Evolutionary conservation across 2,888 invertebrate genomes (phyloP).

Genomic region (Labia minor): DNA sequence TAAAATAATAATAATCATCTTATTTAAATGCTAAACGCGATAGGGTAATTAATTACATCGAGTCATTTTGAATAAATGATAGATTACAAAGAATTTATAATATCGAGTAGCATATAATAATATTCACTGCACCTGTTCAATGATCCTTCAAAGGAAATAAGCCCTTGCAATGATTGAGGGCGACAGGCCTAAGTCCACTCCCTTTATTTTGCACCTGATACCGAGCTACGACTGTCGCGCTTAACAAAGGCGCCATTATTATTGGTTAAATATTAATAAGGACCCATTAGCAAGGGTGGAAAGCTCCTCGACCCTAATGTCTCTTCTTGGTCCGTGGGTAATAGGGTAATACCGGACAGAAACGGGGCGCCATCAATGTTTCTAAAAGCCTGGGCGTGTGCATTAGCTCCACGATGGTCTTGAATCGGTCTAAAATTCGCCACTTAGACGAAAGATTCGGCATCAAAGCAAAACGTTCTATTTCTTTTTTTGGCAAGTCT

Average conservation of each 20-base stretch:
- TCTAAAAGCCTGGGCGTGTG: background rate
- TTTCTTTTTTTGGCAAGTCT: background rate
- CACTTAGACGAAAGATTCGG: background rate
- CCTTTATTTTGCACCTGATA: constrained; percentile 13
- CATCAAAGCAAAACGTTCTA: background rate
- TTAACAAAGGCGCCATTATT: constrained; percentile 8
- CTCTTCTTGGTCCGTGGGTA: background rate
- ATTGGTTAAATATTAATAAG: constrained; percentile 13
- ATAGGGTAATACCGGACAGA: background rate
- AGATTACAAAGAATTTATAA: background rate
- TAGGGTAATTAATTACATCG: too few relatives aligned
- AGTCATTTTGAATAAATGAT: background rate
- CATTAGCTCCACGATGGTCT: background rate
- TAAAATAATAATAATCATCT: too few relatives aligned
- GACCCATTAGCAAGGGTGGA: constrained; percentile 5
- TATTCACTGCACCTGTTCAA: too few relatives aligned
- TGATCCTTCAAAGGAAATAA: constrained; percentile 5
- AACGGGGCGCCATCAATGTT: background rate
- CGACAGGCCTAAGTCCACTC: constrained; percentile 13
- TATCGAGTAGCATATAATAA: too few relatives aligned
- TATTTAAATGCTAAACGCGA: too few relatives aligned
- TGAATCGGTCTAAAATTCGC: too few relatives aligned
- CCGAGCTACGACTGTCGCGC: constrained; percentile 4
- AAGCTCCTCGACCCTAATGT: constrained; percentile 13
- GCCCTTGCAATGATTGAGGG: background rate